These are phyloP conservation scores for Smittia sp. DNA, from an alignment of 2,888 invertebrate species.

Conservation along the genomic window DNA sequence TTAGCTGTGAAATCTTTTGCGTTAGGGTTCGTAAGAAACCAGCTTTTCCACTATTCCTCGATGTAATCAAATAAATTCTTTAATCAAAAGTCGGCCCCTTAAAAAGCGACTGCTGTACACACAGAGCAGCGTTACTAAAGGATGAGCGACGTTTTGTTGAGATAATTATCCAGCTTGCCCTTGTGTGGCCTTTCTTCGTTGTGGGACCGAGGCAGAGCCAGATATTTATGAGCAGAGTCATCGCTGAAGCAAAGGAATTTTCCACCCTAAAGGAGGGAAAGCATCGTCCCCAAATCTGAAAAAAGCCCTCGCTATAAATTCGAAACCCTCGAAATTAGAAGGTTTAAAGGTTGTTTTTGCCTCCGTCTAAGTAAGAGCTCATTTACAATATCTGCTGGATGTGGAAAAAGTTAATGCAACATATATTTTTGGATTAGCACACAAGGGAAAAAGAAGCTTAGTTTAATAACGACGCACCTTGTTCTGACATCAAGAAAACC, in stretches of 20 bases:
- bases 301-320: constrained; percentile 2
- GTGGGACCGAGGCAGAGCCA: not conserved
- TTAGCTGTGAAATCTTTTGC: not conserved
- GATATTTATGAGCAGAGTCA: not conserved
- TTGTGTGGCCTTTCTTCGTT: not conserved
- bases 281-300: not conserved
- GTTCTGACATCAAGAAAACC: too few relatives aligned
- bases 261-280: not conserved
- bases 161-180: not conserved
- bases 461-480: not conserved
- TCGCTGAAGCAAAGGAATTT: not conserved
- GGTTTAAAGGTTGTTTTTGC: not conserved
- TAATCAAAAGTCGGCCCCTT: not conserved
- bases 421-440: constrained; percentile 15
- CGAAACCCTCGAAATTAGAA: constrained; percentile 12
- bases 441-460: too few relatives aligned
- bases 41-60: constrained; percentile 26
- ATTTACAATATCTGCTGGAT: too few relatives aligned
- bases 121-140: not conserved
- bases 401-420: not conserved
- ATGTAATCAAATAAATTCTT: constrained; percentile 4
- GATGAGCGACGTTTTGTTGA: not conserved
- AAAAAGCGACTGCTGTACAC: not conserved
- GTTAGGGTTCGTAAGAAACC: constrained; percentile 11
- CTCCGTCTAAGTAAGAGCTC: not conserved